A percentile compares a stretch with the other conserved stretches of the same genome.
Evolutionary conservation across 2,888 invertebrate genomes (phyloP).

Genomic region (Drosophila colorata): DNA sequence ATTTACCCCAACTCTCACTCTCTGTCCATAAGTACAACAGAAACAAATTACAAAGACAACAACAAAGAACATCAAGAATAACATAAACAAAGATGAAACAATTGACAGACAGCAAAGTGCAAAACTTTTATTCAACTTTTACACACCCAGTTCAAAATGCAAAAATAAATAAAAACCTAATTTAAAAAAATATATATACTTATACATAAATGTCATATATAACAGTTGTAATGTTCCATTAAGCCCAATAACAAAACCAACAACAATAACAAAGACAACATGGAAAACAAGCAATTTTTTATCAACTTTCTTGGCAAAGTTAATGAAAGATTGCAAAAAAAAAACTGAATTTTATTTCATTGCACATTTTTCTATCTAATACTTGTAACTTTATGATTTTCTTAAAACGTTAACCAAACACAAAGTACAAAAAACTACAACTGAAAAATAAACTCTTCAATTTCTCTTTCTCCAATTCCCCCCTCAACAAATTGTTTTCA

Average conservation of each 20-base stretch:
- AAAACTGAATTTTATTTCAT: constrained; percentile 40
- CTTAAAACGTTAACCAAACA: constrained; percentile 40
- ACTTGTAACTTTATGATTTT: constrained; percentile 50
- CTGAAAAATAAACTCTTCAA: constrained; percentile 73
- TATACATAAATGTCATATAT: constrained; percentile 6
- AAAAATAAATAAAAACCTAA: constrained; percentile 54
- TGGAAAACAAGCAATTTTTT: constrained; percentile 42
- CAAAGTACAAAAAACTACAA: constrained; percentile 50
- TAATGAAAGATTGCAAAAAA: constrained; percentile 35
- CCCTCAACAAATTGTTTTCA: constrained; percentile 62
- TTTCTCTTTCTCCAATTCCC: constrained; percentile 81
- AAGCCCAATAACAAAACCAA: constrained; percentile 44
- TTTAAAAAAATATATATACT: constrained; percentile 21
- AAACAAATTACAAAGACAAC: constrained; percentile 47
- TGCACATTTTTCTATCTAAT: constrained; percentile 41
- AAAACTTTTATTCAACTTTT: constrained; percentile 56
- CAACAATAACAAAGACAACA: constrained; percentile 43
- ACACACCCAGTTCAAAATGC: constrained; percentile 85
- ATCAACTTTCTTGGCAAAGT: constrained; percentile 48
- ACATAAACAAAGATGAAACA: constrained; percentile 49
- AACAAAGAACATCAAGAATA: constrained; percentile 37
- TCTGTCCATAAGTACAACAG: constrained; percentile 45
- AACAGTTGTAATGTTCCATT: constrained; percentile 29
- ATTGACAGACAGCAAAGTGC: constrained; percentile 59
- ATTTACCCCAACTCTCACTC: constrained; percentile 22